A percentile compares a stretch with the other conserved stretches of the same genome.
phyloP scores from a whole-genome alignment of 2,113 vertebrate species.

The Melozone crissalis region DNA sequence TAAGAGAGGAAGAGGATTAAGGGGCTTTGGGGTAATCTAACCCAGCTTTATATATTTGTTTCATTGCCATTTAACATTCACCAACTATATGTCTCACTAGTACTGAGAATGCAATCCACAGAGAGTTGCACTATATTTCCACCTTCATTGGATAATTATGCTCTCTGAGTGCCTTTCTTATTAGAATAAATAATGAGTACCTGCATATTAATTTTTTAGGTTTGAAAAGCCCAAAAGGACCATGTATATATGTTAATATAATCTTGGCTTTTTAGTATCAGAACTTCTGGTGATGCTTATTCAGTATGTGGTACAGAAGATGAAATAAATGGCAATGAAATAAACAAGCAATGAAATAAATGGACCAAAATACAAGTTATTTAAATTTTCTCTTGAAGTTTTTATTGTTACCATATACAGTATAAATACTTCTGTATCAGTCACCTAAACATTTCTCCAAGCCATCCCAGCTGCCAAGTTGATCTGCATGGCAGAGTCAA shows the following conservation, averaged over 20 bases:
- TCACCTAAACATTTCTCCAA: not conserved
- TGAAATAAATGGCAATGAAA: not conserved
- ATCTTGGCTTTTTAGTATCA: not conserved
- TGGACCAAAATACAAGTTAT: not conserved
- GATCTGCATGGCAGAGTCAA: not conserved
- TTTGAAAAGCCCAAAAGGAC: not conserved
- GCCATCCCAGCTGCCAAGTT: not conserved
- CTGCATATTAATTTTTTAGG: not conserved
- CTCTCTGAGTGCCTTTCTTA: not conserved
- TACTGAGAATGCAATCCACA: not conserved
- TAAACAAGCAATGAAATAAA: not conserved
- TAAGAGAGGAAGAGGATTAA: not conserved
- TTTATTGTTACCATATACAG: not conserved
- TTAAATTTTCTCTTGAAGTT: not conserved
- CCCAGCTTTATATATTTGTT: not conserved
- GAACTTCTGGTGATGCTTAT: not conserved
- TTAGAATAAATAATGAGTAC: not conserved
- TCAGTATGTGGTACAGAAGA: not conserved
- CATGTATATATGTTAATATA: too few relatives aligned
- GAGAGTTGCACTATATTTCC: not conserved
- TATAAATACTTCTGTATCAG: not conserved
- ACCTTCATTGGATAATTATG: not conserved
- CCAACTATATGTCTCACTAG: too few relatives aligned
- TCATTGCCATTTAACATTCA: not conserved
- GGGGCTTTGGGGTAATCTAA: not conserved